A percentile compares a stretch with the other conserved stretches of the same genome.
Conservation (phyloP, 2,797 vertebrate species). For the Falco concolor region DNA sequence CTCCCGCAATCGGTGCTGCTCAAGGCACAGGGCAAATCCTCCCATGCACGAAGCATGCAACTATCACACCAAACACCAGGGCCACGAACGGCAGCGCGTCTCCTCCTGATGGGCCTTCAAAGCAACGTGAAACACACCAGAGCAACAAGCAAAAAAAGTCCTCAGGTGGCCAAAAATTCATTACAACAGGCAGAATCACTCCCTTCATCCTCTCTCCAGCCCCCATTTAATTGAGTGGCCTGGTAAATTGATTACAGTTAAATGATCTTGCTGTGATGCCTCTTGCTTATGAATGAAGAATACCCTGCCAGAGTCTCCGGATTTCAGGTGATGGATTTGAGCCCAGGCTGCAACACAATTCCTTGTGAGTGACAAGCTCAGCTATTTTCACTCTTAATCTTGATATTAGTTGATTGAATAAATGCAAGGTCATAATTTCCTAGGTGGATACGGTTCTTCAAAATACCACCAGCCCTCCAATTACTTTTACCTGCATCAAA, state of each 20-base stretch:
- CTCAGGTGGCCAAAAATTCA: not conserved
- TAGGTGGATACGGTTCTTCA: not conserved
- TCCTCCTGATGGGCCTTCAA: not conserved
- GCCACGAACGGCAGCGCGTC: accelerated
- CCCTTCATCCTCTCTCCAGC: not conserved
- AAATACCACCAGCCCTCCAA: not conserved
- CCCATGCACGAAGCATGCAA: not conserved
- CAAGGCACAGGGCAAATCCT: not conserved
- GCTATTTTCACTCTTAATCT: slow-evolving; percentile 37
- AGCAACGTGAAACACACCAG: not conserved
- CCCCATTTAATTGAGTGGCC: not conserved
- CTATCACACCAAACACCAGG: accelerated
- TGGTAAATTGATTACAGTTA: slow-evolving; percentile 25
- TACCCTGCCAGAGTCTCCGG: not conserved
- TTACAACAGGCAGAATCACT: not conserved
- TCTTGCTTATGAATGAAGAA: slow-evolving; percentile 34
- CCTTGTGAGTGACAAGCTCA: slow-evolving; percentile 19
- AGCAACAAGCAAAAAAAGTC: not conserved
- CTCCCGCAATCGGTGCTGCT: accelerated
- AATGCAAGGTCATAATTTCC: slow-evolving; percentile 33
- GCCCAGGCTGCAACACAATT: slow-evolving; percentile 6
- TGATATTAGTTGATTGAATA: slow-evolving; percentile 28
- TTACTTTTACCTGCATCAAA: not conserved
- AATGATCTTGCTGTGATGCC: slow-evolving; percentile 24
- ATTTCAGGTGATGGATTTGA: slow-evolving; percentile 44